These are phyloP conservation scores for Rutpela maculata DNA, from an alignment of 2,888 invertebrate species.

Conservation along the genomic window DNA sequence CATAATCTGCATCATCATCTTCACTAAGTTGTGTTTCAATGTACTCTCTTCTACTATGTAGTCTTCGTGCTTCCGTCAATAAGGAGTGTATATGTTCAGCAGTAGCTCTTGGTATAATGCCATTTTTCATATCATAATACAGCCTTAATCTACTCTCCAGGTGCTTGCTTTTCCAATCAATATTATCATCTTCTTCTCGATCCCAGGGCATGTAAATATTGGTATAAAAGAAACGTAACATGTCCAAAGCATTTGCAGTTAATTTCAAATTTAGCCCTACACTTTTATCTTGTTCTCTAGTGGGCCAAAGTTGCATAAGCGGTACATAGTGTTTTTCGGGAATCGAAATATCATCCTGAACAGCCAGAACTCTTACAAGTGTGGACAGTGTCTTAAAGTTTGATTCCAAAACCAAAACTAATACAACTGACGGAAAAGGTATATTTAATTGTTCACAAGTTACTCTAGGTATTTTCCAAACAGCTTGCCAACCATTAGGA, in stretches of 20 bases:
- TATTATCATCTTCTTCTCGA: conserved; percentile 78
- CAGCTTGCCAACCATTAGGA: conserved; percentile 82
- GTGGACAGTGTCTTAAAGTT: conserved; percentile 77
- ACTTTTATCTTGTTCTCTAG: conserved; percentile 78
- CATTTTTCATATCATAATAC: conserved; percentile 78
- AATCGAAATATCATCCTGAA: conserved; percentile 80
- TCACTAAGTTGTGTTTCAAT: conserved; percentile 72
- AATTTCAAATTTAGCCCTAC: conserved; percentile 76
- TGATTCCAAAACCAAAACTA: conserved; percentile 77
- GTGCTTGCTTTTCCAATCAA: conserved; percentile 78
- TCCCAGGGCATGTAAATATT: conserved; percentile 85
- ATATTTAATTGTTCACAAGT: conserved; percentile 81
- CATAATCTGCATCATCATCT: conserved; percentile 52
- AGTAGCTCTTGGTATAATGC: conserved; percentile 74
- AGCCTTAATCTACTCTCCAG: conserved; percentile 73
- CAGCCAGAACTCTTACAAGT: conserved; percentile 78
- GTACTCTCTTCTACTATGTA: conserved; percentile 74
- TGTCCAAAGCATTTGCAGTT: conserved; percentile 81
- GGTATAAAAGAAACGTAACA: conserved; percentile 81
- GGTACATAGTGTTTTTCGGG: conserved; percentile 79
- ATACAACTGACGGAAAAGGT: conserved; percentile 80
- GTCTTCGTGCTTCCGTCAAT: conserved; percentile 76
- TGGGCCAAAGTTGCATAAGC: conserved; percentile 80
- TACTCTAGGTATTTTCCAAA: conserved; percentile 82
- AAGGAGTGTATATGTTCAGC: conserved; percentile 76